Percentiles rank a stretch among this genome's conserved stretches.
These are phyloP conservation scores for Gordius sp. DNA, from an alignment of 2,888 invertebrate species.

Conservation along the genomic window DNA sequence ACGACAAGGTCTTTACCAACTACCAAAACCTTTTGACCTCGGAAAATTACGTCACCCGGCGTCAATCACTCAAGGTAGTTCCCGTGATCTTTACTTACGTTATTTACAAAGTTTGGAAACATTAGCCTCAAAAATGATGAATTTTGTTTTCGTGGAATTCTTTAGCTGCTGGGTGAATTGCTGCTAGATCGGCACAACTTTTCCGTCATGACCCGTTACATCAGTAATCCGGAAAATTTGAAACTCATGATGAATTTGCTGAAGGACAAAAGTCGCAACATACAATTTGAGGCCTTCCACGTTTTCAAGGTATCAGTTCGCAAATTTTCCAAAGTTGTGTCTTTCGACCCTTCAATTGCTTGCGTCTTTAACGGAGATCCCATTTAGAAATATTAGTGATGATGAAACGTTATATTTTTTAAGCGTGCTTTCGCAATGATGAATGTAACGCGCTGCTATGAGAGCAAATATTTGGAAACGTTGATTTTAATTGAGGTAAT, in stretches of 20 bases:
- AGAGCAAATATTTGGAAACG: too few species aligned
- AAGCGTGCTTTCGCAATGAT: too few species aligned
- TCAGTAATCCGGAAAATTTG: constrained; percentile 94
- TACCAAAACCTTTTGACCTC: constrained; percentile 91
- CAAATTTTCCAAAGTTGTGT: too few species aligned
- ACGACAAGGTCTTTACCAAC: constrained; percentile 84
- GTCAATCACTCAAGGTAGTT: constrained; percentile 65
- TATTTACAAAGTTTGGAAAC: not conserved
- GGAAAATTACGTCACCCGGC: constrained; percentile 92
- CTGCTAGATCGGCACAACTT: constrained; percentile 95
- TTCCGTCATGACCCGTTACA: constrained; percentile 63
- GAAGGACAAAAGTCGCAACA: constrained; percentile 91
- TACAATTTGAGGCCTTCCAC: constrained; percentile 99
- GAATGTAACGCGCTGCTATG: too few species aligned
- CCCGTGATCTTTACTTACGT: not conserved
- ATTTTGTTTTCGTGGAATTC: constrained; percentile 20
- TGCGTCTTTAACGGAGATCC: too few species aligned
- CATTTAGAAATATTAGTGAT: too few species aligned
- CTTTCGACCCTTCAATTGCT: too few species aligned
- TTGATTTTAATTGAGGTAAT: too few species aligned
- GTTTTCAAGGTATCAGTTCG: constrained; percentile 67
- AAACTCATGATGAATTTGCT: constrained; percentile 99
- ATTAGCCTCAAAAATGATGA: not conserved
- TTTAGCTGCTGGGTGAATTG: constrained; percentile 63
- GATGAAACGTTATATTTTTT: too few species aligned